phyloP scores from a whole-genome alignment of 2,797 vertebrate genomes.

The Gymnoscopelus braueri region DNA sequence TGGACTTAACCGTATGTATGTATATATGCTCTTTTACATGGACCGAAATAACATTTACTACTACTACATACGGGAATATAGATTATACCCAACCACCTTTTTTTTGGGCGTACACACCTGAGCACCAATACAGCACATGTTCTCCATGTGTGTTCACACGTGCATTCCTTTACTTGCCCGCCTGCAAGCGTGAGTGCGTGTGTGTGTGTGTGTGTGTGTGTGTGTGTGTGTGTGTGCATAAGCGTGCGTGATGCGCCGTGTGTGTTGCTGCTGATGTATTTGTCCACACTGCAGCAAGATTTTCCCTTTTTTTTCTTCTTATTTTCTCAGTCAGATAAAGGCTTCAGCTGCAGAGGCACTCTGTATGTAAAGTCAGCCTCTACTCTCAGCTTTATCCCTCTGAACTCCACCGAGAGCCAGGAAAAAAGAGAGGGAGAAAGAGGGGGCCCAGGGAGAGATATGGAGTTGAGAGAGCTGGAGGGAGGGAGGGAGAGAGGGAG shows the following conservation, averaged over 20 bases:
- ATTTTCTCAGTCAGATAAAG: conserved; percentile 19
- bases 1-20: no score
- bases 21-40: no score
- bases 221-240: neutral
- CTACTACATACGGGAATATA: no score
- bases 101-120: no score
- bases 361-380: conserved; percentile 42
- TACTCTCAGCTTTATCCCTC: conserved; percentile 21
- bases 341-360: conserved; percentile 27
- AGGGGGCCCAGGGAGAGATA: conserved; percentile 1
- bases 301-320: no score
- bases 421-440: conserved; percentile 6
- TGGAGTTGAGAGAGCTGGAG: neutral
- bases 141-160: no score
- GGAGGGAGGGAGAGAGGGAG: conserved; percentile 17
- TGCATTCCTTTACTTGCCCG: no score
- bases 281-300: neutral
- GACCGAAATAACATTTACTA: no score
- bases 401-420: conserved; percentile 13
- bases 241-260: neutral
- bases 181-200: neutral
- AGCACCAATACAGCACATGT: no score
- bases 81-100: no score
- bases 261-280: neutral
- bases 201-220: conserved; percentile 7